phyloP scores from a whole-genome alignment of 2,113 vertebrate genomes.

The Perca fluviatilis region DNA sequence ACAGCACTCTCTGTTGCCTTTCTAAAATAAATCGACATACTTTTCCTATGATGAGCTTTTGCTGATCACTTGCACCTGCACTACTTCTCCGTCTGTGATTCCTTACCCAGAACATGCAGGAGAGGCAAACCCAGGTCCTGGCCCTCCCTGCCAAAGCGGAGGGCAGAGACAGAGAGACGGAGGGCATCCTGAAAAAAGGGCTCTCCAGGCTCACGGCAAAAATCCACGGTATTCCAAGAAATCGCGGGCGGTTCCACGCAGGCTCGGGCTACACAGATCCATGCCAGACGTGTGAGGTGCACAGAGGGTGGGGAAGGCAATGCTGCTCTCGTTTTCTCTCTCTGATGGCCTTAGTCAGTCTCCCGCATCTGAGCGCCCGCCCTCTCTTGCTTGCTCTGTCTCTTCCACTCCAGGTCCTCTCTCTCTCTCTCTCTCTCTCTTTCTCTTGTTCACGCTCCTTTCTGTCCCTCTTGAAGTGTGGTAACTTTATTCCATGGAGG shows the following conservation, averaged over 20 bases:
- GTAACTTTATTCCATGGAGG: constrained; percentile 71
- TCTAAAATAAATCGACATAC: not conserved
- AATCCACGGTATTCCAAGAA: constrained; percentile 63
- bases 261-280: constrained; percentile 54
- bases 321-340: constrained; percentile 45
- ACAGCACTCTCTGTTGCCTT: not conserved
- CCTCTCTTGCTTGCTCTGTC: constrained; percentile 42
- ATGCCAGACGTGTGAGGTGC: constrained; percentile 68
- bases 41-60: not conserved
- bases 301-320: constrained; percentile 31
- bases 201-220: constrained; percentile 44
- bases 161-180: constrained; percentile 80
- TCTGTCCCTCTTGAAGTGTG: constrained; percentile 55
- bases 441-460: constrained; percentile 38
- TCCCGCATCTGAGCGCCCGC: constrained; percentile 57
- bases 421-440: constrained; percentile 47
- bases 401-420: constrained; percentile 44
- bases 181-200: constrained; percentile 76
- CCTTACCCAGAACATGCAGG: constrained; percentile 93
- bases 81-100: not conserved
- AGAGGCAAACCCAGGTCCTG: constrained; percentile 91
- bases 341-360: constrained; percentile 66
- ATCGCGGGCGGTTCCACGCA: constrained; percentile 46
- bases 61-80: not conserved
- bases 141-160: constrained; percentile 75